Evolutionary conservation across 2,797 vertebrate genomes (phyloP).

Genomic region (Intellagama lesueurii): DNA sequence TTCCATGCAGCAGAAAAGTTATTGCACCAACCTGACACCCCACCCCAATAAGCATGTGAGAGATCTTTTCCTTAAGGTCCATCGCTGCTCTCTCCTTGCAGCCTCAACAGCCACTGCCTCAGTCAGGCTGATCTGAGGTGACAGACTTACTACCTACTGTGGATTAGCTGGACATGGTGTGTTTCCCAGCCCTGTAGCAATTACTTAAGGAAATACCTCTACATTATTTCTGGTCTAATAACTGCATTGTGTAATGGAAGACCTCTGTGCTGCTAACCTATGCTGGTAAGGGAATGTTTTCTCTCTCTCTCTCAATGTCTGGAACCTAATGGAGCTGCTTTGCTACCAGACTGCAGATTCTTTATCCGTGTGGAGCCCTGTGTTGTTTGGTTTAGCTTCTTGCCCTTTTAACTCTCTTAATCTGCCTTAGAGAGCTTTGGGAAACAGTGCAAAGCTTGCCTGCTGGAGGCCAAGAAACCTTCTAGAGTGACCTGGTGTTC

Average conservation of each 20-base stretch:
- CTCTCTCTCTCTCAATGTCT: background rate
- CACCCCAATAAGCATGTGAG: background rate
- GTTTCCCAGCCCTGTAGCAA: background rate
- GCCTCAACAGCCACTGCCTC: background rate
- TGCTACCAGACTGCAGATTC: background rate
- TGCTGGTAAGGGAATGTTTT: background rate
- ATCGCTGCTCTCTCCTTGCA: background rate
- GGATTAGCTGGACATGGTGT: background rate
- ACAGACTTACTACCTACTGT: background rate
- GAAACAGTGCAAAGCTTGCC: background rate
- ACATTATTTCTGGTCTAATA: conserved; percentile 1
- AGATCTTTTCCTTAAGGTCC: background rate
- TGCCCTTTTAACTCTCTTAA: conserved; percentile 12
- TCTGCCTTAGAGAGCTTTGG: background rate
- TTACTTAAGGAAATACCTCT: conserved; percentile 14
- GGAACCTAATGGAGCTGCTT: background rate
- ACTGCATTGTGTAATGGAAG: background rate
- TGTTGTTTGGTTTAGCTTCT: background rate
- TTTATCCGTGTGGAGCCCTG: background rate
- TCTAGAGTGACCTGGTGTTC: background rate
- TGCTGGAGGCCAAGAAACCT: background rate
- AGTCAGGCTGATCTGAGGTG: background rate
- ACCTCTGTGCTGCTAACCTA: background rate
- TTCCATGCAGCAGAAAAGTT: background rate
- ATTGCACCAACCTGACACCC: background rate